A percentile compares a stretch with the other conserved stretches of the same genome.
Evolutionary conservation across 2,888 invertebrate genomes (phyloP).

Genomic region (Hirtodrosophila alboralis): DNA sequence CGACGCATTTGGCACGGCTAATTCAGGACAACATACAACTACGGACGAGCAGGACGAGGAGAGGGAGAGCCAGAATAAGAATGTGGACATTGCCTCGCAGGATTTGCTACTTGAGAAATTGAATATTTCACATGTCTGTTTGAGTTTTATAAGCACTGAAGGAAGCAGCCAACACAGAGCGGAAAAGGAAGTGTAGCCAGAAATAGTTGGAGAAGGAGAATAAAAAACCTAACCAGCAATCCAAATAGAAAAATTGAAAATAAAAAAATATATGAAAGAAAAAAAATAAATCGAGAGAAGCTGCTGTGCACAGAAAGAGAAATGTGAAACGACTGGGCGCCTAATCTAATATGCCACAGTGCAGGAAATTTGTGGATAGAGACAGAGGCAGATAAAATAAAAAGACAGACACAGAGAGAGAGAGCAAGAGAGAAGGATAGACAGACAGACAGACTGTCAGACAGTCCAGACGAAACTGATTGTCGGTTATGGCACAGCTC

Average conservation of each 20-base stretch:
- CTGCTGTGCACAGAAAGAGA: constrained; percentile 36
- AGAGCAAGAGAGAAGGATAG: constrained; percentile 4
- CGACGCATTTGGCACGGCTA: constrained; percentile 61
- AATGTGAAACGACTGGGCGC: constrained; percentile 53
- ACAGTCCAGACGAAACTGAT: constrained; percentile 48
- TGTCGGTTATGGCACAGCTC: constrained; percentile 48
- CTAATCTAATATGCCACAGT: constrained; percentile 71
- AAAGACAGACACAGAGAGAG: constrained; percentile 14
- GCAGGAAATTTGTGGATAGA: constrained; percentile 67
- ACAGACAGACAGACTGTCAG: constrained; percentile 2
- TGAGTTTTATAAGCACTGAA: constrained; percentile 63
- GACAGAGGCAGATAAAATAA: constrained; percentile 21
- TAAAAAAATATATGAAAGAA: constrained; percentile 24
- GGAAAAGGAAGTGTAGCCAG: constrained; percentile 52
- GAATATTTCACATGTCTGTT: constrained; percentile 73
- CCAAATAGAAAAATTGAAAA: constrained; percentile 68
- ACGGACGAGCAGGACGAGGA: constrained; percentile 1
- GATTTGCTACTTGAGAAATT: constrained; percentile 68
- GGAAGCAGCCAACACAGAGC: constrained; percentile 33
- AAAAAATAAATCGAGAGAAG: constrained; percentile 48
- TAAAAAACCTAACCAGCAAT: constrained; percentile 50
- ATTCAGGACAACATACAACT: constrained; percentile 50
- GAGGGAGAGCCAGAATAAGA: not conserved
- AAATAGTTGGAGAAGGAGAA: constrained; percentile 17
- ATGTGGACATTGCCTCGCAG: constrained; percentile 28